phyloP scores from a whole-genome alignment of 2,113 vertebrate genomes.

The Rattus rattus region DNA sequence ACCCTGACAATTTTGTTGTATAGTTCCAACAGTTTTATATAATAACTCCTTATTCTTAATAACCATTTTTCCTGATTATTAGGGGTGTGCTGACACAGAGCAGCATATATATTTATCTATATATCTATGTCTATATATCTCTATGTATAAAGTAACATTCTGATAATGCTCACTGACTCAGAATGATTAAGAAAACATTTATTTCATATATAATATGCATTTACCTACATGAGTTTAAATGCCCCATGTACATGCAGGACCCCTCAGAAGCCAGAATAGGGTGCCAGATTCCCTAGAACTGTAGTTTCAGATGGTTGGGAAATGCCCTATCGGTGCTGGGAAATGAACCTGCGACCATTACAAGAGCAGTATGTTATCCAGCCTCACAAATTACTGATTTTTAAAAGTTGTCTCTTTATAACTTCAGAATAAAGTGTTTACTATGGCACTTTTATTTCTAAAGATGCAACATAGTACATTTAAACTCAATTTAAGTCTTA shows the following conservation, averaged over 20 bases:
- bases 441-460: constrained; percentile 2
- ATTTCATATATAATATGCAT: background rate
- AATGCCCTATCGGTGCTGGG: background rate
- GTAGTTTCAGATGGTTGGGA: background rate
- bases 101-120: background rate
- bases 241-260: background rate
- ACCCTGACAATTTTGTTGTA: background rate
- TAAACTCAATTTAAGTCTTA: background rate
- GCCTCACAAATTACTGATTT: background rate
- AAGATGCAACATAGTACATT: background rate
- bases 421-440: background rate
- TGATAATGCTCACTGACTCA: background rate
- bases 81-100: constrained; percentile 4
- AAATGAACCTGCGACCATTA: background rate
- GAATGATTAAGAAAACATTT: background rate
- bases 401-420: background rate
- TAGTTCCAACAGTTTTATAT: background rate
- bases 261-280: background rate
- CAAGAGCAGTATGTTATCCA: background rate
- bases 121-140: background rate
- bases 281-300: background rate
- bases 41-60: background rate
- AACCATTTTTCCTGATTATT: background rate
- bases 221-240: background rate
- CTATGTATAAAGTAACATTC: constrained; percentile 11